Percentiles rank a stretch among this genome's conserved stretches.
Conservation (phyloP, 2,888 invertebrate species). For the Nyleta sp. region DNA sequence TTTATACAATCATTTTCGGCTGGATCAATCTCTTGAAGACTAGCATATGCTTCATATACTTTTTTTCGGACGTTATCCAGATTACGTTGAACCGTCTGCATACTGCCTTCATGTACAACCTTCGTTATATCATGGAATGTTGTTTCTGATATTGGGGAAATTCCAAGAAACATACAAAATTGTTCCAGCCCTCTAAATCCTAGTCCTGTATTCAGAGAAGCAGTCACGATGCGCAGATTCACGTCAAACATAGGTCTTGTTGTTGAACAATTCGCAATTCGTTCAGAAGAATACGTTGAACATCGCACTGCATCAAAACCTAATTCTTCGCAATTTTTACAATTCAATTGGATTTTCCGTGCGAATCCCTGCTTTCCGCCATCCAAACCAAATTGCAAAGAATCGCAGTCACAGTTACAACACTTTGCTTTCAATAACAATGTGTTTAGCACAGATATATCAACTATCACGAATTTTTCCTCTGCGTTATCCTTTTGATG, state of each 20-base stretch:
- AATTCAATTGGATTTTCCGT: slow-evolving; percentile 22
- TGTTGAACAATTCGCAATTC: background rate
- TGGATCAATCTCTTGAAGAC: slow-evolving; percentile 7
- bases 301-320: slow-evolving; percentile 7
- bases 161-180: slow-evolving; percentile 20
- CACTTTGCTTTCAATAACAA: slow-evolving; percentile 29
- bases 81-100: slow-evolving; percentile 21
- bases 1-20: slow-evolving; percentile 11
- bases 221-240: slow-evolving; percentile 17
- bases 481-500: slow-evolving; percentile 1
- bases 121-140: slow-evolving; percentile 12
- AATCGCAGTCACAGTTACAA: slow-evolving; percentile 15
- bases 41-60: slow-evolving; percentile 10
- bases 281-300: slow-evolving; percentile 5
- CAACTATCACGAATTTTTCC: slow-evolving; percentile 21
- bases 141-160: background rate
- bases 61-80: slow-evolving; percentile 18
- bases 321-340: slow-evolving; percentile 2
- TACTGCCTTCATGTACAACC: slow-evolving; percentile 14
- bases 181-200: slow-evolving; percentile 18
- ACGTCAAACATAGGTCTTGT: slow-evolving; percentile 7
- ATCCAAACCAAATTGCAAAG: slow-evolving; percentile 24
- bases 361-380: slow-evolving; percentile 9
- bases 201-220: slow-evolving; percentile 10
- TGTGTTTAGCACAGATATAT: slow-evolving; percentile 15